Base-by-base conservation (phyloP, 2,113 vertebrate species). In the Hirundichthys speculiger region DNA sequence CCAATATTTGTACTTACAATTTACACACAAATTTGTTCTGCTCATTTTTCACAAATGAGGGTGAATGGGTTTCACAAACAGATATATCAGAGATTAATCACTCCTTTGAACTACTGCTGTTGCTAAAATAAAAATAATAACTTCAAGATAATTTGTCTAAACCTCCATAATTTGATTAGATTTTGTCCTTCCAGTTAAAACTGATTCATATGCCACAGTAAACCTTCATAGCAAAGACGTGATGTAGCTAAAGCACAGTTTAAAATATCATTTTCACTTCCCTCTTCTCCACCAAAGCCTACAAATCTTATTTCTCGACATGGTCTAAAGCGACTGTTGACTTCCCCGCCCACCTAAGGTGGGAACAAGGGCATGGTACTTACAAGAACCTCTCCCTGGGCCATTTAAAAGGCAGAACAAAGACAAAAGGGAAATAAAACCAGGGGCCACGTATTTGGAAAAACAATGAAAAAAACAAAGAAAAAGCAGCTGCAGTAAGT, bases 311-410 rank as follows among this genome's bases (percentile, higher is more conserved):
- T 30, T 77, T 58, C 47, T 51, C 13, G 12, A 27, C 56, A 61
- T 13, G 59, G 30, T 46, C 62, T 16, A 18, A 69, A n/a, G n/a
- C n/a, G 16, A 68, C 21, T 0, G 4, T 55, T 51, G 19, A 43
- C 50, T 46, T 51, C 49, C 59, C 71, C 62, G 65, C 66, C 72
- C 71, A 76, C 64, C 43, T 56, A 75, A 64, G 75, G 54, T 82
- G 79, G 78, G 83, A 77, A 65, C 90, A 87, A 24, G 43, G 54
- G 43, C 11, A 53, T 3, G 25, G 9, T 72, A 72, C 93, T 95
- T 93, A 94, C 93, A 91, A 94, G 79, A 68, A 94, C 94, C 90
- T 94, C 93, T 78, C 94, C 92, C 90, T 93, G 92, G 83, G 42
- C 45, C 51, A 18, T 64, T 48, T 51, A 54, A 71, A 72, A 73